These are phyloP conservation scores for Nymphalis c-album DNA, from an alignment of 2,888 invertebrate species.

Conservation along the genomic window DNA sequence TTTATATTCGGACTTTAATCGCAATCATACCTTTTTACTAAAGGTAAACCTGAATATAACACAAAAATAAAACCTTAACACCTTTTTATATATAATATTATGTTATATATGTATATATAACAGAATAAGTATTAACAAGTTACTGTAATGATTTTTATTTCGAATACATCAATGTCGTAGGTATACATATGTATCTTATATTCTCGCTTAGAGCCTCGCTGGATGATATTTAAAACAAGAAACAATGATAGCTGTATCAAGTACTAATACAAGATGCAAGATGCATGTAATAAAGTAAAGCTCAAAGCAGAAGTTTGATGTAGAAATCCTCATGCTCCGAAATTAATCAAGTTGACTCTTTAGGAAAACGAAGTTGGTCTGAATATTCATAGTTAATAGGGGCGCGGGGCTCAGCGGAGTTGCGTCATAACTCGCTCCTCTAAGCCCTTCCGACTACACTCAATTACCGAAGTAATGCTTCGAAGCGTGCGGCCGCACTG, in stretches of 20 bases:
- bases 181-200: too few relatives aligned
- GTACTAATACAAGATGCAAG: too few relatives aligned
- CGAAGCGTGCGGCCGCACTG: not conserved
- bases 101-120: too few relatives aligned
- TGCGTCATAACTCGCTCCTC: slow-evolving; percentile 32
- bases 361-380: slow-evolving; percentile 31
- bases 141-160: too few relatives aligned
- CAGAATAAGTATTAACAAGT: too few relatives aligned
- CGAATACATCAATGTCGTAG: too few relatives aligned
- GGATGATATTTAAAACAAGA: not conserved
- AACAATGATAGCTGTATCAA: too few relatives aligned
- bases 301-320: slow-evolving; percentile 5
- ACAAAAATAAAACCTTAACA: too few relatives aligned
- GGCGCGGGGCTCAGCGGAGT: slow-evolving; percentile 19
- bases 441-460: slow-evolving; percentile 35
- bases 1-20: too few relatives aligned
- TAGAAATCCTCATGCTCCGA: slow-evolving; percentile 21
- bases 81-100: too few relatives aligned
- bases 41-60: too few relatives aligned
- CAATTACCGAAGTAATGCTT: slow-evolving; percentile 31
- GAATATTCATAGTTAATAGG: slow-evolving; percentile 34
- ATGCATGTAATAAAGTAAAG: slow-evolving; percentile 3
- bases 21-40: too few relatives aligned
- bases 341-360: slow-evolving; percentile 33
- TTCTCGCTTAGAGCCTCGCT: not conserved